Conservation (phyloP, 2,113 vertebrate genomes). For the Clupea harengus region DNA sequence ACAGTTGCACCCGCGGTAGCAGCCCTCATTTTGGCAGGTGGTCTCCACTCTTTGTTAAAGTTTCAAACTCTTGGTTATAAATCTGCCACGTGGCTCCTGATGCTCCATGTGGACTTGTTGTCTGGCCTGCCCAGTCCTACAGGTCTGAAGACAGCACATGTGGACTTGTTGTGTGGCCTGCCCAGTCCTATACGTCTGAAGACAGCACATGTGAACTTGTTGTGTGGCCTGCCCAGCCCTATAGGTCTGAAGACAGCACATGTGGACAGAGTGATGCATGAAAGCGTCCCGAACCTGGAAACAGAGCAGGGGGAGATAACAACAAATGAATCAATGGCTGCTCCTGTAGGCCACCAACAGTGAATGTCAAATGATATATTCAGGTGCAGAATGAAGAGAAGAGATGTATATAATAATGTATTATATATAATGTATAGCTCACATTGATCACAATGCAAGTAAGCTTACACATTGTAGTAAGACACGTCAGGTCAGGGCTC, state of each 20-base stretch:
- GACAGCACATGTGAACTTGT: slow-evolving; percentile 34
- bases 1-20: slow-evolving; percentile 37
- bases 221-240: slow-evolving; percentile 23
- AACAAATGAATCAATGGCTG: not conserved
- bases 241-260: slow-evolving; percentile 16
- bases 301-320: not conserved
- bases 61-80: slow-evolving; percentile 31
- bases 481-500: not conserved
- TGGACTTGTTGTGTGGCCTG: too few species aligned
- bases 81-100: slow-evolving; percentile 11
- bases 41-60: slow-evolving; percentile 33
- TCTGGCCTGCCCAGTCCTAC: slow-evolving; percentile 15
- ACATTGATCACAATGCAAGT: not conserved
- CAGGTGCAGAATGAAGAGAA: not conserved
- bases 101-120: slow-evolving; percentile 34
- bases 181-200: slow-evolving; percentile 1
- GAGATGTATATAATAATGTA: not conserved
- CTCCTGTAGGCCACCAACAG: not conserved
- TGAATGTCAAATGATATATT: not conserved
- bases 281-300: not conserved
- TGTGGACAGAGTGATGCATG: not conserved
- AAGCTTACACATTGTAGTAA: not conserved
- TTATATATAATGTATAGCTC: not conserved
- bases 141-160: slow-evolving; percentile 25
- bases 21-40: slow-evolving; percentile 50